Conservation (phyloP, 53 echinoderm and acorn worm genomes). For the Stichopus horrens region DNA sequence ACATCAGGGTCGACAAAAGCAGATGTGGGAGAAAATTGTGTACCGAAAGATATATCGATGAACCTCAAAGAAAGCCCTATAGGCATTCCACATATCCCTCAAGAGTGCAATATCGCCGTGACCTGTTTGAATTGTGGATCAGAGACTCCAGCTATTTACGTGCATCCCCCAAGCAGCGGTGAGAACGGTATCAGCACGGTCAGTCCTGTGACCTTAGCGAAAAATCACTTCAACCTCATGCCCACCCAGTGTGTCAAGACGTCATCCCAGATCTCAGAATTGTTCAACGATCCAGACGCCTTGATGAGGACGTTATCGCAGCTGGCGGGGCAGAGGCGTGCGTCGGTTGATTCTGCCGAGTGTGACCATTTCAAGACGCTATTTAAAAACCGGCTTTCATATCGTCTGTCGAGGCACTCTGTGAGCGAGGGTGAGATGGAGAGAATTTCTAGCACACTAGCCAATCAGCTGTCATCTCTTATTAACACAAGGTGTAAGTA, state of each 20-base stretch:
- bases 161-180: slow-evolving; percentile 10
- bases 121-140: slow-evolving; percentile 48
- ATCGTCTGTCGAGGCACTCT: slow-evolving; percentile 78
- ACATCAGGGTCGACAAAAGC: background rate
- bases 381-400: slow-evolving; percentile 65
- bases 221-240: slow-evolving; percentile 31
- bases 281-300: slow-evolving; percentile 35
- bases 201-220: background rate
- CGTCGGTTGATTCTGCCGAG: slow-evolving; percentile 76
- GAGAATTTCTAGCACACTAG: slow-evolving; percentile 26
- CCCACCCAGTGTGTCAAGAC: background rate
- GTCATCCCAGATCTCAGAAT: background rate
- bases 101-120: slow-evolving; percentile 47
- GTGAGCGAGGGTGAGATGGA: slow-evolving; percentile 50
- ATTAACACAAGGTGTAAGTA: slow-evolving; percentile 37
- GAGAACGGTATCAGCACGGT: background rate
- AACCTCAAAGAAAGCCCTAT: background rate
- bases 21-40: background rate
- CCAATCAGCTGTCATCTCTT: slow-evolving; percentile 37
- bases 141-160: slow-evolving; percentile 46
- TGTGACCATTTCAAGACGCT: slow-evolving; percentile 67
- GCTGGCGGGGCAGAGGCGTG: slow-evolving; percentile 57
- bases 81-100: slow-evolving; percentile 25
- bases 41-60: background rate
- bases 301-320: slow-evolving; percentile 47